Evolutionary conservation across 2,113 vertebrate species (phyloP), one percentile per base, ranked within the genome.

Genomic region (Amblyornis subalaris): DNA sequence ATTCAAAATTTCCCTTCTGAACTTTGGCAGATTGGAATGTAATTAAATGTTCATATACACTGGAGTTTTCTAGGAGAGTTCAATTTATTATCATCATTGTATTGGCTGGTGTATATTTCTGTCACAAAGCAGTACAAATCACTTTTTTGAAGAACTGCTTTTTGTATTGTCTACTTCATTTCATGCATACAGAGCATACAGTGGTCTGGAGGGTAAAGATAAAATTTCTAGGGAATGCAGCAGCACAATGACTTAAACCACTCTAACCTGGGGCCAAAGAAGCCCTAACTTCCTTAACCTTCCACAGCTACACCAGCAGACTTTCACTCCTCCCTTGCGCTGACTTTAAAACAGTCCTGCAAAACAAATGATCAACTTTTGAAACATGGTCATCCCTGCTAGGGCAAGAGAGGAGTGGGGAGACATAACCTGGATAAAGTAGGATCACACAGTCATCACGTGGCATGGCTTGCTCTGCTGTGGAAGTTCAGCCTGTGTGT

Each of bases 361-460:
- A 58, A 45, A 85, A 67, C 7, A 64, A 44, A 6, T 26, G 8
- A 93, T 18, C 29, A 35, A 9, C 42, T 88, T 79, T 24, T 48
- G 58, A 55, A 95, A 51, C 1, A 3, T 6, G 14, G 38, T 26
- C 36, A 36, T 11, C 44, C 23, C 61, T 57, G 28, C 12, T 19
- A 55, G 2, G 7, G n/a, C 10, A 51, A 78, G 40, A 72, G 4
- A 61, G 14, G 28, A 82, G 7, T 15, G 7, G 33, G 14, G 38
- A 87, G 31, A 84, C 1, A 0, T 6, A 20, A 36, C n/a, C 28
- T 5, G 3, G 40, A 31, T 40, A 70, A 81, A 47, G 33, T 19
- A 6, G 35, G 40, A 71, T n/a, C 38, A 31, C 40, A 31, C 5
- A 35, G 21, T 0, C 2, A 0, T 29, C 33, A 35, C 7, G n/a